Evolutionary conservation across 2,113 vertebrate genomes (phyloP).

Genomic region (Aegypius monachus): DNA sequence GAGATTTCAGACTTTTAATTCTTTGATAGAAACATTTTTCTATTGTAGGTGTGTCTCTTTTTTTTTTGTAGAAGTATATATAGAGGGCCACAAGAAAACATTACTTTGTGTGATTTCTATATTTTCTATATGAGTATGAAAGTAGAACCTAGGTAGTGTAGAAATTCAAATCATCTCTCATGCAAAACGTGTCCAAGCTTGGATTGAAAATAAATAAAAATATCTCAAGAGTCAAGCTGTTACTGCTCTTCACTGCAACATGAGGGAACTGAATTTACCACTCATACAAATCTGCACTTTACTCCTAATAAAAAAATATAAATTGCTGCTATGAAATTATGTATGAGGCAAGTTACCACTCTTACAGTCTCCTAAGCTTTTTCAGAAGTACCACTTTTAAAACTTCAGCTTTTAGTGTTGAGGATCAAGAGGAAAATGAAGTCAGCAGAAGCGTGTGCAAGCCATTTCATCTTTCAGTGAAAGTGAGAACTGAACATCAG

Average conservation of each 20-base stretch:
- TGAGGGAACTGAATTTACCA: neutral
- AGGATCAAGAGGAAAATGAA: neutral
- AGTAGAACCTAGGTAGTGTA: neutral
- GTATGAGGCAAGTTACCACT: neutral
- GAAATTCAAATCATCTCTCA: neutral
- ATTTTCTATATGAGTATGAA: neutral
- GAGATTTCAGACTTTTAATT: neutral
- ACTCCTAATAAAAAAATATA: neutral
- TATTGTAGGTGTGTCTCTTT: neutral
- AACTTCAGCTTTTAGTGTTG: neutral
- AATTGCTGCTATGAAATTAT: neutral
- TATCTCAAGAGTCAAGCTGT: neutral
- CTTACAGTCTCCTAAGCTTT: neutral
- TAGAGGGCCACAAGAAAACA: neutral
- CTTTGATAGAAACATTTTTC: constrained; percentile 1
- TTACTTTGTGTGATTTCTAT: neutral
- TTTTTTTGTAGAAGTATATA: neutral
- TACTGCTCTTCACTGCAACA: neutral
- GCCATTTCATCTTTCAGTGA: neutral
- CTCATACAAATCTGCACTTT: neutral
- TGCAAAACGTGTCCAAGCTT: neutral
- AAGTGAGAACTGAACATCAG: neutral
- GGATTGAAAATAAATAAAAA: constrained; percentile 1
- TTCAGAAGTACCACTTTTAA: neutral
- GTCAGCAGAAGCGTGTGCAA: neutral